These are phyloP conservation scores for Bradypodion pumilum DNA, from an alignment of 2,797 vertebrate species.

Conservation along the genomic window DNA sequence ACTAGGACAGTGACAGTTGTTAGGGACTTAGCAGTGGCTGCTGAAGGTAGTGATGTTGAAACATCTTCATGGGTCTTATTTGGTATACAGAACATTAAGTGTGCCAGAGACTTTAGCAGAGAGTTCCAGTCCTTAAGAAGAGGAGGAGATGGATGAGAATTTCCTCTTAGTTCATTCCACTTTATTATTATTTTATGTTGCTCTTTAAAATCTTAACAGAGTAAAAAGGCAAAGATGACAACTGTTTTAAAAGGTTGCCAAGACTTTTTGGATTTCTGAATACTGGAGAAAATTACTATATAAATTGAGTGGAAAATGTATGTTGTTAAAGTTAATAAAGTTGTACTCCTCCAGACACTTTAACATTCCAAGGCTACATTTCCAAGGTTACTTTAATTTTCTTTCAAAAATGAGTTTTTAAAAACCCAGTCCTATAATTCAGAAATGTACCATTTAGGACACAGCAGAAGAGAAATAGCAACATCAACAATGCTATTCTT, in stretches of 20 bases:
- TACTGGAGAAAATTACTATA: no score
- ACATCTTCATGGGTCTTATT: conserved; percentile 24
- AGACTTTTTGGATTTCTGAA: background rate
- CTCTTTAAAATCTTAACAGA: background rate
- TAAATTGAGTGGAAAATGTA: background rate
- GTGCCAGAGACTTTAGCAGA: conserved; percentile 34
- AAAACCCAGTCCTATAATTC: background rate
- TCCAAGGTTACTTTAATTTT: background rate
- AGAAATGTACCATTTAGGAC: background rate
- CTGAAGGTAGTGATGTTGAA: background rate
- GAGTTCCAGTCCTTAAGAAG: conserved; percentile 35
- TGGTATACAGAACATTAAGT: conserved; percentile 33
- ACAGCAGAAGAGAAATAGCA: background rate
- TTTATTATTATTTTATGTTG: background rate
- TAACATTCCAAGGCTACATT: background rate
- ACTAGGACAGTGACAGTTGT: conserved; percentile 19
- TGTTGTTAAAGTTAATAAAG: background rate
- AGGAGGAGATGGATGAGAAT: background rate
- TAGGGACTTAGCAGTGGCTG: background rate
- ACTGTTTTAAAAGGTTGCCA: background rate
- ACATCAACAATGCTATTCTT: background rate
- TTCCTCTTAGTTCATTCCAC: background rate
- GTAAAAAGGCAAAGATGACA: background rate
- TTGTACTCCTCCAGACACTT: background rate
- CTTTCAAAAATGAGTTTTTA: background rate